These are phyloP conservation scores for Caenorhabditis doughertyi DNA, from an alignment of 2,888 invertebrate genomes.

Conservation along the genomic window DNA sequence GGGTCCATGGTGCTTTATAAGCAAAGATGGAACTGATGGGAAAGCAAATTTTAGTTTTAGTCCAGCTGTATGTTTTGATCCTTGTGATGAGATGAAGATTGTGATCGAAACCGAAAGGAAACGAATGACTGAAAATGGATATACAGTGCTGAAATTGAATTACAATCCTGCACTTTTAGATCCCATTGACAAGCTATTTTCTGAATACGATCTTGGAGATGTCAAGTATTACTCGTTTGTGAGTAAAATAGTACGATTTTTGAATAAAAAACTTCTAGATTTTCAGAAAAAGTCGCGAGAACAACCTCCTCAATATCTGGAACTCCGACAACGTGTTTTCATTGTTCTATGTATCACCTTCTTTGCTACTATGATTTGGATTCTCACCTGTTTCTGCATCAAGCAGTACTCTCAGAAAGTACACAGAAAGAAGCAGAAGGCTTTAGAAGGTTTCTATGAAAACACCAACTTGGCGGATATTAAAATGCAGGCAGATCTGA, in stretches of 20 bases:
- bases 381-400: slow-evolving; percentile 36
- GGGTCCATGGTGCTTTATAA: slow-evolving; percentile 48
- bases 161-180: slow-evolving; percentile 41
- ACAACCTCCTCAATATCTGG: slow-evolving; percentile 37
- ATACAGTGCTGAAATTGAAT: slow-evolving; percentile 32
- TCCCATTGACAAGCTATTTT: slow-evolving; percentile 40
- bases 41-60: background rate
- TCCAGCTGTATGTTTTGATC: slow-evolving; percentile 22
- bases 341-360: slow-evolving; percentile 27
- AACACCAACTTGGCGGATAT: slow-evolving; percentile 39
- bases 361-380: slow-evolving; percentile 33
- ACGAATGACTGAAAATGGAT: slow-evolving; percentile 27
- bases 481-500: slow-evolving; percentile 38
- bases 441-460: slow-evolving; percentile 34
- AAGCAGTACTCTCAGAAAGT: slow-evolving; percentile 39
- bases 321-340: slow-evolving; percentile 37
- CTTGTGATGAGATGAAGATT: slow-evolving; percentile 33
- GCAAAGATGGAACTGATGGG: slow-evolving; percentile 27
- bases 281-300: slow-evolving; percentile 45
- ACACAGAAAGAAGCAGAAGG: slow-evolving; percentile 36
- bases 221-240: slow-evolving; percentile 36
- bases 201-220: slow-evolving; percentile 27
- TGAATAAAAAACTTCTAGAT: background rate
- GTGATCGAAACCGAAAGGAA: background rate
- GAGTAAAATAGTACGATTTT: background rate